These are phyloP conservation scores for Protaetia brevitarsis DNA, from an alignment of 1,140 invertebrate genomes.

Conservation along the genomic window DNA sequence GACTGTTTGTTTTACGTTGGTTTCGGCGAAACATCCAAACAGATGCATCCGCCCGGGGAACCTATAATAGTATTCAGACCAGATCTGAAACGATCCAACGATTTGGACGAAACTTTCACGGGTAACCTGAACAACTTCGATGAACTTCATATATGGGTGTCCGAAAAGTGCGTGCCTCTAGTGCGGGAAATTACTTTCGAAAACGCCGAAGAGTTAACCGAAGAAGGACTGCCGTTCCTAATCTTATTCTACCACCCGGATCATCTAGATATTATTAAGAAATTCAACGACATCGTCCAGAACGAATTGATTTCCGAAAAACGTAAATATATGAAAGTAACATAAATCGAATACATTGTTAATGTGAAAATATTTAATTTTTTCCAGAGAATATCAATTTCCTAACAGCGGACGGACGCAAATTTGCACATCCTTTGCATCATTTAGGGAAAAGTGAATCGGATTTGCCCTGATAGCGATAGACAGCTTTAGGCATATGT, in stretches of 20 bases:
- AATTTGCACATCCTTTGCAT: conserved; percentile 97
- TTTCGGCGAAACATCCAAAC: conserved; percentile 79
- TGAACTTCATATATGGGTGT: conserved; percentile 81
- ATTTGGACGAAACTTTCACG: conserved; percentile 76
- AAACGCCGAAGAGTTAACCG: conserved; percentile 98
- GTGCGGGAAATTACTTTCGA: conserved; percentile 97
- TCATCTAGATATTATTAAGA: conserved; percentile 82
- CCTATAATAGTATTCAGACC: conserved; percentile 79
- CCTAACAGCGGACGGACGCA: conserved; percentile 91
- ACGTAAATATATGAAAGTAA: conserved; percentile 74
- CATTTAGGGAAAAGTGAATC: conserved; percentile 89
- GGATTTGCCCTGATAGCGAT: conserved; percentile 97
- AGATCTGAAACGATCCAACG: conserved; percentile 72
- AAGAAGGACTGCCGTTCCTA: conserved; percentile 98
- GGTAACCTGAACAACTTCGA: conserved; percentile 72
- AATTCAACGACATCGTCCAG: conserved; percentile 79
- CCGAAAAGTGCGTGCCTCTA: conserved; percentile 83
- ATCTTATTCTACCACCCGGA: conserved; percentile 92
- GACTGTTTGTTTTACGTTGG: conserved; percentile 94
- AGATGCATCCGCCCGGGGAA: conserved; percentile 78
- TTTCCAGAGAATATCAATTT: conserved; percentile 89
- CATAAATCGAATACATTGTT: too few species aligned
- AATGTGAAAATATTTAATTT: conserved; percentile 23
- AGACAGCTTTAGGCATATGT: conserved; percentile 99
- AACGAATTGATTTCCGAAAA: conserved; percentile 81